Evolutionary conservation across 2,113 vertebrate genomes (phyloP), one percentile per base, ranked within the genome.

Genomic region (Siniperca chuatsi): DNA sequence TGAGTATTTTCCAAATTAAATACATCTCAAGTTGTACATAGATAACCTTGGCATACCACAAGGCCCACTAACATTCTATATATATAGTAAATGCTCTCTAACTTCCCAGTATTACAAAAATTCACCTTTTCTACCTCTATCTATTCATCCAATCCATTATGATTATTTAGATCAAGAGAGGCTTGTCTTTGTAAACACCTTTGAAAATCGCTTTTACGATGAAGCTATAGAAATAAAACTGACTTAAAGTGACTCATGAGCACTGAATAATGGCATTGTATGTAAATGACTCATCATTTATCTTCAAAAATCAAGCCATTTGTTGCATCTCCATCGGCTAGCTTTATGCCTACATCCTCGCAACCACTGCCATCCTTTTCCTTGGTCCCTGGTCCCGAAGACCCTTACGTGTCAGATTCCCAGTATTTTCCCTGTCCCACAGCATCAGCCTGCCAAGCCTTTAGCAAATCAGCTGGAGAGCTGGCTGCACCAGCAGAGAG

Each of bases 381-480:
- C 23, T 37, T 0, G 0, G 25, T 71, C 29, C 23, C 46, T 0
- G 0, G 25, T 71, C 29, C 23, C 23, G 67, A 33, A 72, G 79
- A 72, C 10, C 42, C 29, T 64, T 0, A 4, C 29, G 52, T 58
- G 70, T 69, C 75, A 65, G n/a, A 74, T 52, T 70, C 23, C 0
- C 61, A 11, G 13, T 23, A 29, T 55, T 60, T 68, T 29, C 42
- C 61, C 13, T 23, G 0, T n/a, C 58, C 33, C 21, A 33, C 18
- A 21, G 35, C 70, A 50, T 71, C 64, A 66, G 15, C 48, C 58
- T 71, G 37, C 0, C 50, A 62, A 68, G 55, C 37, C 52, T 72
- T 58, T 35, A 21, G 46, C 44, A 55, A 82, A 74, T 78, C 62
- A 74, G 15, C 52, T 68, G 44, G 29, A 46, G 15, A 42, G 18